Evolutionary conservation across 2,888 invertebrate species (phyloP), one percentile per base, ranked within the genome.

Genomic region (Acanthosepion pharaonis): DNA sequence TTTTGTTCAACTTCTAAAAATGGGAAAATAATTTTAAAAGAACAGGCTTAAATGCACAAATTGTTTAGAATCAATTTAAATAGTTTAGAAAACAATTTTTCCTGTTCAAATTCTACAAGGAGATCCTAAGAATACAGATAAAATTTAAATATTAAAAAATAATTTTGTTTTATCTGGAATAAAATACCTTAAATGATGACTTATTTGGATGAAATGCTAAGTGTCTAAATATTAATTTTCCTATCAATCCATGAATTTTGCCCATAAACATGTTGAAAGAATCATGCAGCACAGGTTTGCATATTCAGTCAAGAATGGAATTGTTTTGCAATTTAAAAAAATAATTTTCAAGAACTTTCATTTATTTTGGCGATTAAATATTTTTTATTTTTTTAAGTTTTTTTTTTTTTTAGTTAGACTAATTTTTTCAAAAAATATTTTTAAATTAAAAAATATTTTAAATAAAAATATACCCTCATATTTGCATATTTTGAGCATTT

Each of bases 341-440:
- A 78, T 78, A 78, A 78, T 78, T 78, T 59, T 78, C n/a, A 33
- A n/a, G n/a, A 78, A 78, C 5, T 78, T 78, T 78, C 33, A 15
- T 78, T 78, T 8, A n/a, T 78, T 78, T 78, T 78, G n/a, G n/a
- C 15, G n/a, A 78, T n/a, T 78, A 78, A 33, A 33, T 78, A 33
- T 8, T 78, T 8, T 78, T 78, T 78, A 64, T 64, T 23, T 64
- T 51, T 8, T 11, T 51, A 11, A 4, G 2, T 59, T 59, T 59
- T 59, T 59, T 59, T 59, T 59, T 59, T 33, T 33, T 78, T n/a
- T n/a, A 78, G 33, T n/a, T n/a, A 78, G 78, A 78, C 78, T 78
- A 78, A 78, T n/a, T 78, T 78, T 78, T 78, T 78, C 78, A 78
- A 78, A 78, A 78, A 78, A 78, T 78, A 78, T 78, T 78, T 78